A percentile compares a stretch with the other conserved stretches of the same genome.
Evolutionary conservation across 1,140 invertebrate species (phyloP).

Genomic region (Melanaphis sacchari): DNA sequence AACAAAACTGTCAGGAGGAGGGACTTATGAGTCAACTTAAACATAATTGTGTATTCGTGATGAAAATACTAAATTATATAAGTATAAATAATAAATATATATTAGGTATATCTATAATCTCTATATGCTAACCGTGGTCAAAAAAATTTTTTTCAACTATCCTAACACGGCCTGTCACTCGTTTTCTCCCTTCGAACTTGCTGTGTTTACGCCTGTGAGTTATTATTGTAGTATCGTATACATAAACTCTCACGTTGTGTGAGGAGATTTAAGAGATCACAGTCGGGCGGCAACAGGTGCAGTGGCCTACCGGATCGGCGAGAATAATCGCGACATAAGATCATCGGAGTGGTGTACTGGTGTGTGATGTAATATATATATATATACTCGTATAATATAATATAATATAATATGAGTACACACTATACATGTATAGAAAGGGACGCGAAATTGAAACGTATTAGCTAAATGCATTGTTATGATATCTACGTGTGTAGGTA

Average conservation of each 20-base stretch:
- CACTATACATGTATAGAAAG: background rate
- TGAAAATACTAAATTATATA: too few relatives aligned
- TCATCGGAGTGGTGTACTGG: background rate
- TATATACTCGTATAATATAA: background rate
- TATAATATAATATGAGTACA: background rate
- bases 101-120: too few relatives aligned
- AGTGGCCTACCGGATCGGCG: background rate
- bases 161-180: background rate
- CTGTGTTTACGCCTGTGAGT: background rate
- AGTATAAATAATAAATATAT: too few relatives aligned
- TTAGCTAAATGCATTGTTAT: background rate
- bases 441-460: constrained; percentile 1
- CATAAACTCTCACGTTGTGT: background rate
- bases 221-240: background rate
- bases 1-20: too few relatives aligned
- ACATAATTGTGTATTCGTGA: too few relatives aligned
- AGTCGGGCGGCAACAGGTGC: background rate
- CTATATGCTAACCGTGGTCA: background rate
- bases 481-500: background rate
- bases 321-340: constrained; percentile 6
- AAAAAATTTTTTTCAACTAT: background rate
- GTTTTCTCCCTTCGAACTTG: background rate
- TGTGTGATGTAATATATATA: constrained; percentile 12
- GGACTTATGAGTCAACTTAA: too few relatives aligned
- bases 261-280: background rate